phyloP scores from a whole-genome alignment of 2,797 vertebrate species.

The Siniperca scherzeri region DNA sequence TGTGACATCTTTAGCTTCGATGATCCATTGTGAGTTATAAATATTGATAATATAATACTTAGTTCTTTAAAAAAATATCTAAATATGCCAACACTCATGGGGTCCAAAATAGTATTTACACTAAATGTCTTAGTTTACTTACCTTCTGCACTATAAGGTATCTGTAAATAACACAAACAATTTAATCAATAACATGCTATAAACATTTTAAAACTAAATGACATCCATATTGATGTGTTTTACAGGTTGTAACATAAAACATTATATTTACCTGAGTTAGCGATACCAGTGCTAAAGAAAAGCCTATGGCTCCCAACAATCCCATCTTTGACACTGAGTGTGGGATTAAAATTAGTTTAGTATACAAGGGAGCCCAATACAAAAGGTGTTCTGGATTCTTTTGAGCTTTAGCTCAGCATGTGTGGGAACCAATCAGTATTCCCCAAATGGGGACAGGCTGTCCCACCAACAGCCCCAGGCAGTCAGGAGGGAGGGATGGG shows the following conservation, averaged over 20 bases:
- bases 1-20: background rate
- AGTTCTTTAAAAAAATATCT: background rate
- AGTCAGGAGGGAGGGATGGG: slow-evolving; percentile 51
- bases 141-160: slow-evolving; percentile 79
- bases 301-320: slow-evolving; percentile 78
- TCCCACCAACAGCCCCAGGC: slow-evolving; percentile 72
- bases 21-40: background rate
- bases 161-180: slow-evolving; percentile 74
- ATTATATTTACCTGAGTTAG: slow-evolving; percentile 82
- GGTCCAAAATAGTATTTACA: background rate
- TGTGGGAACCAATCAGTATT: slow-evolving; percentile 83
- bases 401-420: slow-evolving; percentile 74
- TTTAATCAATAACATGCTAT: slow-evolving; percentile 3
- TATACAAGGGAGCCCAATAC: slow-evolving; percentile 78
- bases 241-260: background rate
- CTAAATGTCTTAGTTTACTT: slow-evolving; percentile 42
- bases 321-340: slow-evolving; percentile 84
- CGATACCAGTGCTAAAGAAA: slow-evolving; percentile 80
- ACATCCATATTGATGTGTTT: slow-evolving; percentile 2
- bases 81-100: background rate
- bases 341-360: slow-evolving; percentile 79
- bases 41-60: background rate
- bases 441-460: slow-evolving; percentile 71
- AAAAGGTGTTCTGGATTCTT: slow-evolving; percentile 83
- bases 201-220: background rate